A percentile compares a stretch with the other conserved stretches of the same genome.
These are phyloP conservation scores for Brachyhypopomus occidentalis DNA, from an alignment of 2,113 vertebrate species.

Conservation along the genomic window DNA sequence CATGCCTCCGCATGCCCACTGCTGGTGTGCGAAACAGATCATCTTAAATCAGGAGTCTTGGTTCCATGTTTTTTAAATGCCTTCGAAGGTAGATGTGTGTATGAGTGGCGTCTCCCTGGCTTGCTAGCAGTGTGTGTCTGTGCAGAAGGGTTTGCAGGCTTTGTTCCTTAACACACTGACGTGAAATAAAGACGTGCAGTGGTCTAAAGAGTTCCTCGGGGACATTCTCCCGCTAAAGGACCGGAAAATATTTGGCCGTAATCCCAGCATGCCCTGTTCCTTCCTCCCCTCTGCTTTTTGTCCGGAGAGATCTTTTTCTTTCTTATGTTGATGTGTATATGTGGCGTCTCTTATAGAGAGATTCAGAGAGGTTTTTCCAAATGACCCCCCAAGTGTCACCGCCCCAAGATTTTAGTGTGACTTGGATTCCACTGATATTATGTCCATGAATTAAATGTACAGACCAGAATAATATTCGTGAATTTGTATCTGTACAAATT, in stretches of 20 bases:
- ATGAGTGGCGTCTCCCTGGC: not conserved
- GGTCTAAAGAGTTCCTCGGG: conserved; percentile 29
- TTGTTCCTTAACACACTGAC: conserved; percentile 30
- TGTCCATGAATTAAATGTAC: conserved; percentile 7
- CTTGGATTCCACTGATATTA: conserved; percentile 18
- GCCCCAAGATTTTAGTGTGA: conserved; percentile 16
- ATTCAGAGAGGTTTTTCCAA: conserved; percentile 23
- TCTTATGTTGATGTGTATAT: conserved; percentile 31
- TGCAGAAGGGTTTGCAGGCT: not conserved
- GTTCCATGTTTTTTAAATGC: not conserved
- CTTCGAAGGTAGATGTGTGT: conserved; percentile 5
- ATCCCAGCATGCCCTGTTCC: conserved; percentile 20
- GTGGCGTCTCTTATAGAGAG: conserved; percentile 1
- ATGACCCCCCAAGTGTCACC: conserved; percentile 24
- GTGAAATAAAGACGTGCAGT: conserved; percentile 36
- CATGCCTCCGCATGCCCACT: not conserved
- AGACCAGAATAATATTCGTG: not conserved
- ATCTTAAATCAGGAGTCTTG: not conserved
- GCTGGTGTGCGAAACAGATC: conserved; percentile 5
- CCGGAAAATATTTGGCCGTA: conserved; percentile 29
- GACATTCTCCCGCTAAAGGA: conserved; percentile 36
- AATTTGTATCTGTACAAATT: not conserved
- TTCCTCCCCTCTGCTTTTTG: not conserved
- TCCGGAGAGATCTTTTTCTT: conserved; percentile 27
- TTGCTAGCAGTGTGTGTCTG: no score